These are phyloP conservation scores for Schizopygopsis malacanthus DNA, from an alignment of 2,797 vertebrate genomes.

Conservation along the genomic window DNA sequence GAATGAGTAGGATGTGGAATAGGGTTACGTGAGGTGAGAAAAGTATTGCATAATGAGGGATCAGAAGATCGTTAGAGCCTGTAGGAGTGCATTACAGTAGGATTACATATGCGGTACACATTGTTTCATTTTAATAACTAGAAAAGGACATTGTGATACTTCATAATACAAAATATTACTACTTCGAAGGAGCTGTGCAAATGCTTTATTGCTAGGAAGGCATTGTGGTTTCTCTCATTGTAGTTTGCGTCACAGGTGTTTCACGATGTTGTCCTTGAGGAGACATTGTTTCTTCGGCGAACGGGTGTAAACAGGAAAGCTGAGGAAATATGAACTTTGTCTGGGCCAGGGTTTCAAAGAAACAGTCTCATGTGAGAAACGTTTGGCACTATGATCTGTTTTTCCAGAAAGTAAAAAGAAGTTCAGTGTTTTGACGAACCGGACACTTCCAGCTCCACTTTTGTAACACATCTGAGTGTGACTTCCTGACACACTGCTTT, in stretches of 20 bases:
- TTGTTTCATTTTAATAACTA: constrained; percentile 11
- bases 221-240: constrained; percentile 40
- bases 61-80: not conserved
- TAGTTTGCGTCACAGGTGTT: constrained; percentile 65
- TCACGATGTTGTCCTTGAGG: constrained; percentile 56
- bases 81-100: constrained; percentile 1
- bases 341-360: constrained; percentile 54
- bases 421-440: constrained; percentile 26
- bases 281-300: constrained; percentile 60
- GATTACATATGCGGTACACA: not conserved
- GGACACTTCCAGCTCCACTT: constrained; percentile 37
- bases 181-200: not conserved
- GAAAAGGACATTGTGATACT: not conserved
- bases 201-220: not conserved
- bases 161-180: not conserved
- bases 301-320: constrained; percentile 70
- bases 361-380: constrained; percentile 40
- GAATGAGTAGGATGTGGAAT: constrained; percentile 15
- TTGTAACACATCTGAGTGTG: constrained; percentile 33
- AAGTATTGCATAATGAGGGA: constrained; percentile 46
- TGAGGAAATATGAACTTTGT: constrained; percentile 66
- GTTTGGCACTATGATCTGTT: constrained; percentile 3
- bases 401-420: constrained; percentile 53
- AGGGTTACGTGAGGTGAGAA: constrained; percentile 37
- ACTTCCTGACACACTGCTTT: constrained; percentile 10